A percentile compares a stretch with the other conserved stretches of the same genome.
Evolutionary conservation across 2,113 vertebrate genomes (phyloP).

Genomic region (Rynchops niger): DNA sequence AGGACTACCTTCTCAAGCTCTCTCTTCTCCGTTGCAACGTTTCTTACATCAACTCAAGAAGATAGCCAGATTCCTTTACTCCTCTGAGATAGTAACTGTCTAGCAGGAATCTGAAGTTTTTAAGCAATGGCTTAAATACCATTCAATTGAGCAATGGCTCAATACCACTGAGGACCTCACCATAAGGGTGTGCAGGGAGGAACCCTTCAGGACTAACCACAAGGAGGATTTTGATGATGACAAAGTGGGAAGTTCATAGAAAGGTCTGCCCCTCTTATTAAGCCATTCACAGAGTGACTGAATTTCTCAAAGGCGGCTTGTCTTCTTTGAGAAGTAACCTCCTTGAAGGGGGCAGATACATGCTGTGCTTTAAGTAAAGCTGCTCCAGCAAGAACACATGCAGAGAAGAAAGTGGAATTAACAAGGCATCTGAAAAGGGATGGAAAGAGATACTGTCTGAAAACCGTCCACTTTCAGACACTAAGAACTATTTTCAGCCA

Average conservation of each 20-base stretch:
- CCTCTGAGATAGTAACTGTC: neutral
- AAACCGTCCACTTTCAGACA: neutral
- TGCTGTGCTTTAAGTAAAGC: neutral
- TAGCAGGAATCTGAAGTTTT: neutral
- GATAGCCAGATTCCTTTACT: neutral
- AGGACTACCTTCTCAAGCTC: neutral
- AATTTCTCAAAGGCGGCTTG: neutral
- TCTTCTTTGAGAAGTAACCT: neutral
- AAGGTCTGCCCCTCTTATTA: neutral
- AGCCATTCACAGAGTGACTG: neutral
- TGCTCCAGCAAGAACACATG: neutral
- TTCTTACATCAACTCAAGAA: neutral
- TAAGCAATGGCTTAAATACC: neutral
- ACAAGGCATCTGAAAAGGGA: neutral
- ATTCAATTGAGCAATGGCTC: neutral
- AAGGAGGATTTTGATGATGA: neutral
- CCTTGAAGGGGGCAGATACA: neutral
- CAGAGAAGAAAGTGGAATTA: neutral
- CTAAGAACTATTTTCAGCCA: neutral
- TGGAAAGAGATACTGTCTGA: neutral
- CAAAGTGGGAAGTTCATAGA: neutral
- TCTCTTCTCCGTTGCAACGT: neutral
- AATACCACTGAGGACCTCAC: neutral
- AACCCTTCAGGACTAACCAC: neutral
- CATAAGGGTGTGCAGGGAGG: neutral